Evolutionary conservation across 2,113 vertebrate species (phyloP).

Genomic region (Bucco capensis): DNA sequence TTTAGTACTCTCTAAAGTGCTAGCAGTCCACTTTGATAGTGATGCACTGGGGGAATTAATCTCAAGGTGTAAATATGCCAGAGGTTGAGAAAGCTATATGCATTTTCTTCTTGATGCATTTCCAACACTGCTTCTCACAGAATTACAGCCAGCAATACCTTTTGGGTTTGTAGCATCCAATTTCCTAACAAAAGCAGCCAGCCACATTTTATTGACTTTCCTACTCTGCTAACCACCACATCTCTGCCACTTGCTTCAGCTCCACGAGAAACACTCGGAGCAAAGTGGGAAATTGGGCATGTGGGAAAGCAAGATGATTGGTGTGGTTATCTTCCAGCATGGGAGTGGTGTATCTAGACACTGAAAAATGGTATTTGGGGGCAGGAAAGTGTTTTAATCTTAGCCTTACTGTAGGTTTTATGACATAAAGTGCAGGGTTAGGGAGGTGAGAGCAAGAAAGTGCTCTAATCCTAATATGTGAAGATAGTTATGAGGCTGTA

Average conservation of each 20-base stretch:
- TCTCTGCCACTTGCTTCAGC: background rate
- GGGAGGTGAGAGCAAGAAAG: background rate
- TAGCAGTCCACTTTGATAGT: background rate
- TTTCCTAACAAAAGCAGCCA: background rate
- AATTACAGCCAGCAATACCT: background rate
- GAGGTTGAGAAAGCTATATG: background rate
- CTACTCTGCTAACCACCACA: background rate
- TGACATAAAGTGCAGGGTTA: background rate
- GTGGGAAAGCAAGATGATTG: background rate
- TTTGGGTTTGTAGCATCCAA: background rate
- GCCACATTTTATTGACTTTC: background rate
- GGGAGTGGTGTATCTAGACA: background rate
- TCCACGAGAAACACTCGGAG: background rate
- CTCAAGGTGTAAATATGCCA: background rate
- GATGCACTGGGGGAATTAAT: background rate
- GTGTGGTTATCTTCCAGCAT: background rate
- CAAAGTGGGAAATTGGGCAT: rapidly evolving
- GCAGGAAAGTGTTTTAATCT: background rate
- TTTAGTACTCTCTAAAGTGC: background rate
- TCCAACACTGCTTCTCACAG: background rate
- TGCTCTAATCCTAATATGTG: background rate
- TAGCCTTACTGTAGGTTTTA: background rate
- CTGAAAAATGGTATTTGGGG: background rate
- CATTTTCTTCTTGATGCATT: background rate
- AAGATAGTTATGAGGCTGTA: background rate